Evolutionary conservation across 2,113 vertebrate species (phyloP), one percentile per base, ranked within the genome.

Genomic region (Laterallus jamaicensis): DNA sequence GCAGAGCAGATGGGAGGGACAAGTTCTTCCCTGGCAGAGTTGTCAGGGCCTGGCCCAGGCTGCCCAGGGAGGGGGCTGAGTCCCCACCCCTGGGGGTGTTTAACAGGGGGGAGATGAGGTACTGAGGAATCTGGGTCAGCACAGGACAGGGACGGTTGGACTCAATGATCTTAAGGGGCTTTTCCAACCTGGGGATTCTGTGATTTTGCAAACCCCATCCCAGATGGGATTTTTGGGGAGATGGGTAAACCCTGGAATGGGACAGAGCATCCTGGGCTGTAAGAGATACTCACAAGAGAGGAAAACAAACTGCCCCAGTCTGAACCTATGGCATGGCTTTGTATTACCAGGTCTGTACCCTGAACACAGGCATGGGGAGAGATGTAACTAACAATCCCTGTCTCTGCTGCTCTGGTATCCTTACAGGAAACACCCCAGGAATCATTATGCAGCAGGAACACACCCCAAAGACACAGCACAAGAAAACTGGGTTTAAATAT

Each of bases 241-340:
- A 55, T 2, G 12, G 69, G 69, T 12, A 44, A 26, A 82, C 52
- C 12, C 25, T 22, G 26, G 69, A 19, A 9, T 1, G 39, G 29
- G 67, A 58, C 12, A 2, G 12, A 47, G 15, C 1, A 0, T 54
- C 54, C 54, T 3, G 24, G n/a, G n/a, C 31, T 25, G 47, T 5
- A 26, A 37, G 17, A 55, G 70, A 81, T 4, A 31, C 44, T 47
- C 2, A 0, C 0, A 0, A 9, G 15, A 1, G 18, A 35, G 13
- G 28, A 29, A 70, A 84, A 73, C 5, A 35, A 60, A 9, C 26
- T 19, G 60, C 29, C 35, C 63, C 26, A 37, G 66, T 4, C 29
- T 22, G 9, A 50, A 44, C 44, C 24, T 9, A 3, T 11, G 11
- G 9, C 10, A 0, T 19, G 25, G 26, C 11, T 74, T 64, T 35